These are phyloP conservation scores for Drosophila affinis DNA, from an alignment of 2,888 invertebrate species.

Conservation along the genomic window DNA sequence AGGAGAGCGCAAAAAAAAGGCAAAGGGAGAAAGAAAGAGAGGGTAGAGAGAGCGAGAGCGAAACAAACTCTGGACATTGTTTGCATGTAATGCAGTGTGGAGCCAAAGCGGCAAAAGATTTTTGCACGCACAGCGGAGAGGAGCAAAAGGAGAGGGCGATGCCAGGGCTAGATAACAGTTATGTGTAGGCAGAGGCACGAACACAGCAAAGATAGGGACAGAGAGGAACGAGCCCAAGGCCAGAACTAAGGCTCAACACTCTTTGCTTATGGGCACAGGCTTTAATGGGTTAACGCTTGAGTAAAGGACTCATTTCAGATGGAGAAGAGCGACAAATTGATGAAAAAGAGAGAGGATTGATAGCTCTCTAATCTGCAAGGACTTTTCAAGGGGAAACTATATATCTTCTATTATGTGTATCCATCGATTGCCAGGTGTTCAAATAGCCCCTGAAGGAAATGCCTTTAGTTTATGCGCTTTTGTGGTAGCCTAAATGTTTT, in stretches of 20 bases:
- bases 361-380: too few relatives aligned
- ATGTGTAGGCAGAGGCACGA: constrained; percentile 16
- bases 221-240: constrained; percentile 13
- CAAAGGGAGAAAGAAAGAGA: constrained; percentile 10
- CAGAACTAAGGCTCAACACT: constrained; percentile 17
- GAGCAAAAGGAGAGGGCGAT: neutral
- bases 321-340: too few relatives aligned
- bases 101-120: constrained; percentile 60
- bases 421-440: neutral
- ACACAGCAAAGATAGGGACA: neutral
- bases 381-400: too few relatives aligned
- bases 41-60: constrained; percentile 13
- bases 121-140: constrained; percentile 65
- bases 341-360: neutral
- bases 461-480: too few relatives aligned
- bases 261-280: constrained; percentile 1
- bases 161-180: constrained; percentile 30
- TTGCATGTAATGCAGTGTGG: constrained; percentile 48
- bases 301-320: neutral
- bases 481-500: too few relatives aligned
- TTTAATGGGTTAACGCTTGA: constrained; percentile 63
- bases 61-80: constrained; percentile 45
- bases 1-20: constrained; percentile 21
- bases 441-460: too few relatives aligned
- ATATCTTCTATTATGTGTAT: too few relatives aligned